Base-by-base conservation (phyloP, 2,888 invertebrate genomes). In the Hecatera dysodea region DNA sequence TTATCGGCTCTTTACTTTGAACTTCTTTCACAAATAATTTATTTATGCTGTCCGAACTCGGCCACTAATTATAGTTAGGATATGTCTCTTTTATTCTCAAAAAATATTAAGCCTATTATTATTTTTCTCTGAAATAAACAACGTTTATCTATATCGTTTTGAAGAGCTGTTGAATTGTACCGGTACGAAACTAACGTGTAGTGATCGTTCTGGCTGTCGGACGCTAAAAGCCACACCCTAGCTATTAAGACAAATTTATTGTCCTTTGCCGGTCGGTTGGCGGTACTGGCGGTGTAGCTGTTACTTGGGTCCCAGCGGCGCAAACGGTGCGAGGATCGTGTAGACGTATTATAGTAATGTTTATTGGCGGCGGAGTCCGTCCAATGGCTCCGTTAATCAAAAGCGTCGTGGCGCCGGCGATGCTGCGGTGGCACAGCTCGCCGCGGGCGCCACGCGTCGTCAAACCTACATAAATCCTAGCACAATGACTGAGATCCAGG, bases 301-400 rank as follows among this genome's bases (percentile, higher is more conserved):
- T 78, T 75, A 79, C 66, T 85, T 76, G 76, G 70, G 62, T 82
- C 76, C 85, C 83, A 80, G 67, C 52, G 78, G 82, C 78, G 74
- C 76, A 82, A 82, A 85, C 67, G 63, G 75, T 59, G 66, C 59
- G 72, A 78, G 53, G 63, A 78, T 62, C 50, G 74, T 68, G 42
- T 57, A 75, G 78, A 68, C 74, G 75, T 78, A 81, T 82, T 82
- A 82, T 80, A 79, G 70, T 75, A 70, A 75, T 82, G 86, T 85
- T 84, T 87, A 88, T 88, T 83, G 80, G 80, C 71, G 82, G 82
- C 70, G 75, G 78, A 78, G 78, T 66, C 52, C 76, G 80, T 81
- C 74, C 82, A 85, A 87, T 87, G 84, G 86, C 75, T 73, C 75
- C 82, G 86, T 88, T 88, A 84, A 88, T 88, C 88, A 87, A 85